Evolutionary conservation across 2,888 invertebrate species (phyloP).

Genomic region (Ernsta delagoae): DNA sequence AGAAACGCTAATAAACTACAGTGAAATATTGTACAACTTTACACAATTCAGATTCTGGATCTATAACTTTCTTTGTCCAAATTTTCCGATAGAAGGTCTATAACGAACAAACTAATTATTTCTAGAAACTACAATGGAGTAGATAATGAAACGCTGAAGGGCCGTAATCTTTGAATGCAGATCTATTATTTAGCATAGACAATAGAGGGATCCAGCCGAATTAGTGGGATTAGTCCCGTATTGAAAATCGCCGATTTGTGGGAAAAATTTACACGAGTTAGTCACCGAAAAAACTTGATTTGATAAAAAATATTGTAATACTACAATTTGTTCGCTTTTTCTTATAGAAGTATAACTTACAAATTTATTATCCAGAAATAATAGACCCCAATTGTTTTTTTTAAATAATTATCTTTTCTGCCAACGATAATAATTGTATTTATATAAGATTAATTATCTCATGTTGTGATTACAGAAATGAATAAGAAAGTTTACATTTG

Average conservation of each 20-base stretch:
- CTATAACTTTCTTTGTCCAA: conserved; percentile 10
- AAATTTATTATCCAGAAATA: no score
- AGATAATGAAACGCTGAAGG: conserved; percentile 33
- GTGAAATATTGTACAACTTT: conserved; percentile 3
- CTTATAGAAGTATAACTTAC: no score
- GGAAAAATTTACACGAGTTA: neutral
- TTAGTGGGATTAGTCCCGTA: conserved; percentile 26
- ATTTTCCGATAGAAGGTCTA: conserved; percentile 15
- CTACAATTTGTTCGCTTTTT: no score
- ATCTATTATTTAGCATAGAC: conserved; percentile 29
- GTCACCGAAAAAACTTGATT: no score
- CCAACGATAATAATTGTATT: no score
- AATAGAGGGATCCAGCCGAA: conserved; percentile 26
- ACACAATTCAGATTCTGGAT: conserved; percentile 2
- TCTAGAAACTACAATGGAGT: conserved; percentile 32
- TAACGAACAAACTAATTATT: conserved; percentile 30
- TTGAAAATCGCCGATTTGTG: conserved; percentile 9
- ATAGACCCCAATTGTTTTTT: no score
- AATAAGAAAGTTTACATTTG: no score
- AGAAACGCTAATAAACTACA: neutral
- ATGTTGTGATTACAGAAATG: no score
- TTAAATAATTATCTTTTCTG: no score
- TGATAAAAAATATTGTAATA: no score
- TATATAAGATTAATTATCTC: no score
- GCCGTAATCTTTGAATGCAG: conserved; percentile 31